These are phyloP conservation scores for Cyanoliseus patagonus DNA, from an alignment of 2,113 vertebrate genomes.

Conservation along the genomic window DNA sequence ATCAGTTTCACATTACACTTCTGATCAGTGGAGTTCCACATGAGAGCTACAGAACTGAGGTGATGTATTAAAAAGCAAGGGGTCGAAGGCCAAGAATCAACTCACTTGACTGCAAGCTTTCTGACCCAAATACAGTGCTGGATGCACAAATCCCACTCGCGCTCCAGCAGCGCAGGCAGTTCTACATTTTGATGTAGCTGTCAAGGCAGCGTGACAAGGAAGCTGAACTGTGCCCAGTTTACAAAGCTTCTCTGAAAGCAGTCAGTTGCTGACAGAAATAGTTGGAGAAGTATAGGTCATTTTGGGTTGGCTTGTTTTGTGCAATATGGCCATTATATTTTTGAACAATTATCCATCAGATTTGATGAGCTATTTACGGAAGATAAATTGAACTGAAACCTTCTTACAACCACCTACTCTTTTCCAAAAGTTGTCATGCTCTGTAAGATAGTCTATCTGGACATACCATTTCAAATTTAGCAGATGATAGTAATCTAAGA, in stretches of 20 bases:
- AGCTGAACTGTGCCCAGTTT: background rate
- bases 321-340: background rate
- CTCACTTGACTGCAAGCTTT: background rate
- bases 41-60: constrained; percentile 18
- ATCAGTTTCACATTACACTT: constrained; percentile 64
- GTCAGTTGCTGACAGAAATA: background rate
- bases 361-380: background rate
- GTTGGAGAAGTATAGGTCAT: background rate
- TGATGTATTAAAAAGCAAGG: constrained; percentile 2
- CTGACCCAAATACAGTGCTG: background rate
- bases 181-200: background rate
- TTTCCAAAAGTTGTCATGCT: background rate
- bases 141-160: background rate
- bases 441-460: background rate
- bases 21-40: constrained; percentile 42
- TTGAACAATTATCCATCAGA: background rate
- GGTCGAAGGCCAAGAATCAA: background rate
- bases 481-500: background rate
- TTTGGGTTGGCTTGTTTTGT: background rate
- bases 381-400: background rate
- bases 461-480: background rate
- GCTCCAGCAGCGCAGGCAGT: background rate
- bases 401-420: background rate
- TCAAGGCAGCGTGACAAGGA: background rate
- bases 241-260: background rate